These are phyloP conservation scores for Cydia amplana DNA, from an alignment of 1,140 invertebrate genomes.

Conservation along the genomic window DNA sequence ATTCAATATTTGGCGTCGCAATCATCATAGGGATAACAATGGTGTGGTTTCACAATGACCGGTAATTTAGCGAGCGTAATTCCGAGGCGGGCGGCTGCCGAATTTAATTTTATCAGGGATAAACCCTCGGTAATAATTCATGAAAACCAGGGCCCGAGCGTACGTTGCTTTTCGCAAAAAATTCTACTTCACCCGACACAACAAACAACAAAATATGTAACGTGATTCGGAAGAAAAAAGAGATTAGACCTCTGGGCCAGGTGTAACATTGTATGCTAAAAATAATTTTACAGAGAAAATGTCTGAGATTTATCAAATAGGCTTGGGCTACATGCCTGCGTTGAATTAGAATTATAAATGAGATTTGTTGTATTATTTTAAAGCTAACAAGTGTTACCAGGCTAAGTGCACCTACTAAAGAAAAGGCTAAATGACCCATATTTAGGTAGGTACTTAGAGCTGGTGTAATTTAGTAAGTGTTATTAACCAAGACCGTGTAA, in stretches of 20 bases:
- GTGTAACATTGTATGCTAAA: background rate
- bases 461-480: conserved; percentile 5
- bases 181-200: conserved; percentile 17
- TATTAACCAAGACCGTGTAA: conserved; percentile 16
- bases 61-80: conserved; percentile 64
- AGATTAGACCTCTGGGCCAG: conserved; percentile 1
- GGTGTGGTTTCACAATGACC: conserved; percentile 55
- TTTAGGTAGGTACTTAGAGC: background rate
- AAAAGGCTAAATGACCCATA: conserved; percentile 1
- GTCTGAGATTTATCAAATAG: background rate
- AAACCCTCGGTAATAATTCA: conserved; percentile 57
- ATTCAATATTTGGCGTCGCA: conserved; percentile 52
- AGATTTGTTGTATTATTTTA: background rate
- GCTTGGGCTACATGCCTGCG: background rate
- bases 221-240: conserved; percentile 18
- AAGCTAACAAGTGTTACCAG: background rate
- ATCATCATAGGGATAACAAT: conserved; percentile 50
- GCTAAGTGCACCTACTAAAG: background rate
- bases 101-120: conserved; percentile 68
- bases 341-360: background rate
- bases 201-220: conserved; percentile 29
- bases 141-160: conserved; percentile 45
- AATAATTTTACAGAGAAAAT: background rate
- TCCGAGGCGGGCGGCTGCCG: conserved; percentile 47
- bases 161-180: conserved; percentile 35